Evolutionary conservation across 2,888 invertebrate genomes (phyloP), one percentile per base, ranked within the genome.

Genomic region (Notocelia uddmanniana): DNA sequence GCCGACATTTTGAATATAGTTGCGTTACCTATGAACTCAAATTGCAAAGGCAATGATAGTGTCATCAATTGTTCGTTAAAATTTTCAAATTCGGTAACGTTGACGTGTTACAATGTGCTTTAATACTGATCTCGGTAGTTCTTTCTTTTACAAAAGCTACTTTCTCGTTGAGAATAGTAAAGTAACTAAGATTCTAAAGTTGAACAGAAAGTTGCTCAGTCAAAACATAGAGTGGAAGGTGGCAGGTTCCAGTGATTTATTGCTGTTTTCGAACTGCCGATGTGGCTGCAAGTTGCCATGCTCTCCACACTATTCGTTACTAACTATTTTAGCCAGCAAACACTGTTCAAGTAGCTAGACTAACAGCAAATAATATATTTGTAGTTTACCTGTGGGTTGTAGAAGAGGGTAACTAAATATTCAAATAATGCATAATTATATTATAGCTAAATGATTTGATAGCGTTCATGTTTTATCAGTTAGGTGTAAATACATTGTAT

Each of bases 211-310:
- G 66, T 57, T 64, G 57, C 34, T 19, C 59, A 31, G 71, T 72
- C 66, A 59, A 60, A 72, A 60, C 67, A 59, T 66, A 48, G 60
- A 48, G 60, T 67, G 21, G 45, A 21, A 18, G 41, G 21, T 67
- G 48, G 67, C 67, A 60, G 60, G 55, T 48, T 60, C 59, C 59
- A 9, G 34, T 67, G 67, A 71, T 71, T 71, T 71, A 71, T 67
- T 34, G 34, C 45, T 48, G 31, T 71, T 71, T 41, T 31, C 45
- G n/a, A 60, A 67, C 41, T 71, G 67, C 59, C 60, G 59, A 52
- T 66, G 66, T 41, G 71, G 41, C 60, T 54, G 26, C 71, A 55
- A 50, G 48, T 37, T 34, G 23, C 59, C 31, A 62, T 60, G 45
- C 31, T 31, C 18, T 18, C 58, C 18, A 34, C 66, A n/a, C 37